Percentiles rank a stretch among this genome's conserved stretches.
These are phyloP conservation scores for Bagarius yarrelli DNA, from an alignment of 2,113 vertebrate genomes.

Conservation along the genomic window DNA sequence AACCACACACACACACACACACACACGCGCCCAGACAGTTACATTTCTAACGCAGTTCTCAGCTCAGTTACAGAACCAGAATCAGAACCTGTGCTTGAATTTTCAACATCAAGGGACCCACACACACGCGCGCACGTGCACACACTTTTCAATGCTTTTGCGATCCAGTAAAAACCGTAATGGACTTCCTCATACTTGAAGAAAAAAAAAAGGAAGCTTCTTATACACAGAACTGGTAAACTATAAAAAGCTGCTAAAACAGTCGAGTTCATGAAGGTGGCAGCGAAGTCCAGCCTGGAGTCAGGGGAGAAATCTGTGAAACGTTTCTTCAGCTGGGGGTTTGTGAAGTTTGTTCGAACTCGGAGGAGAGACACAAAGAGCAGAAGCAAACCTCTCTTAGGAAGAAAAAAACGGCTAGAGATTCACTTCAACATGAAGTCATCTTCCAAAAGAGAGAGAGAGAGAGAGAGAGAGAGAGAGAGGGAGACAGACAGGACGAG, in stretches of 20 bases:
- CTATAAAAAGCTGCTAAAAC: conserved; percentile 28
- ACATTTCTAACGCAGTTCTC: not conserved
- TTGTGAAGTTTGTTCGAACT: conserved; percentile 25
- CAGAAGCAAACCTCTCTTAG: conserved; percentile 33
- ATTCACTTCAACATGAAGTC: conserved; percentile 49
- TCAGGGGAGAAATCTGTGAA: not conserved
- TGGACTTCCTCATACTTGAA: not conserved
- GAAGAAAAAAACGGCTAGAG: not conserved
- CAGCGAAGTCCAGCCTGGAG: conserved; percentile 31
- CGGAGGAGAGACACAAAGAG: conserved; percentile 6
- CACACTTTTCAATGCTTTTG: conserved; percentile 9
- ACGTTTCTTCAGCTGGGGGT: not conserved
- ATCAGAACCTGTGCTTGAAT: conserved; percentile 19
- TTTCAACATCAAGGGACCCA: conserved; percentile 1
- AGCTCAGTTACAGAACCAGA: conserved; percentile 1
- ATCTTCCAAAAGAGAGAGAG: conserved; percentile 50
- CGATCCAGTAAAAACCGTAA: conserved; percentile 28
- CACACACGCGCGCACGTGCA: not conserved
- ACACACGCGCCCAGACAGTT: conserved; percentile 3
- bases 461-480: conserved; percentile 29
- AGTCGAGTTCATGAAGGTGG: conserved; percentile 36
- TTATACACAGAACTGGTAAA: conserved; percentile 20
- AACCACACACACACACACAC: not conserved
- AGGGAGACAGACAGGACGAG: conserved; percentile 10
- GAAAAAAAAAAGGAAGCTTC: not conserved